Conservation (phyloP, 1,140 invertebrate species). For the Anoplophora glabripennis region DNA sequence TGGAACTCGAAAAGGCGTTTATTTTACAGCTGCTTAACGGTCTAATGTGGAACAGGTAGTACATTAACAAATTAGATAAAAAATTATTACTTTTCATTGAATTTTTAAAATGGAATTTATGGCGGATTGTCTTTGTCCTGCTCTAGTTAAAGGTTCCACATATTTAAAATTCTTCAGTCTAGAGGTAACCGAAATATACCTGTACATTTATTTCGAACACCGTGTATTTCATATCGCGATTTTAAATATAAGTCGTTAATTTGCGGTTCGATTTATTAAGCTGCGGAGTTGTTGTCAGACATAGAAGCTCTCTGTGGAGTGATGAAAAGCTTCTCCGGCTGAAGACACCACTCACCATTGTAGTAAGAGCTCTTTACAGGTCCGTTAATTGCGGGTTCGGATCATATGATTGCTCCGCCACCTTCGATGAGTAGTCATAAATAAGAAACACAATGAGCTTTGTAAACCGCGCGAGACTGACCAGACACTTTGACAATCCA, state of each 20-base stretch:
- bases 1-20: too few species aligned
- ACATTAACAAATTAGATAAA: not conserved
- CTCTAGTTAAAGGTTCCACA: not conserved
- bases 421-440: conserved; percentile 32
- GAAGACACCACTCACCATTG: conserved; percentile 11
- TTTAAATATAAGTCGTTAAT: conserved; percentile 2
- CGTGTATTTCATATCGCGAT: not conserved
- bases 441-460: conserved; percentile 33
- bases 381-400: conserved; percentile 31
- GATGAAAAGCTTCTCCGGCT: conserved; percentile 10
- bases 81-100: not conserved
- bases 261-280: not conserved
- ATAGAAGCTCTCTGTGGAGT: conserved; percentile 14
- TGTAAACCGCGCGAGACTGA: conserved; percentile 23
- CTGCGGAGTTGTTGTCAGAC: conserved; percentile 1
- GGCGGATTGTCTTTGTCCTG: not conserved
- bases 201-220: conserved; percentile 3
- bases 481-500: conserved; percentile 27
- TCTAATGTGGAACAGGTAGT: too few species aligned
- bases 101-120: not conserved
- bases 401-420: conserved; percentile 24
- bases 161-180: too few species aligned
- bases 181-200: not conserved
- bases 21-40: too few species aligned
- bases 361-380: conserved; percentile 21